These are phyloP conservation scores for Esperia sulphurella DNA, from an alignment of 2,888 invertebrate genomes.

Conservation along the genomic window DNA sequence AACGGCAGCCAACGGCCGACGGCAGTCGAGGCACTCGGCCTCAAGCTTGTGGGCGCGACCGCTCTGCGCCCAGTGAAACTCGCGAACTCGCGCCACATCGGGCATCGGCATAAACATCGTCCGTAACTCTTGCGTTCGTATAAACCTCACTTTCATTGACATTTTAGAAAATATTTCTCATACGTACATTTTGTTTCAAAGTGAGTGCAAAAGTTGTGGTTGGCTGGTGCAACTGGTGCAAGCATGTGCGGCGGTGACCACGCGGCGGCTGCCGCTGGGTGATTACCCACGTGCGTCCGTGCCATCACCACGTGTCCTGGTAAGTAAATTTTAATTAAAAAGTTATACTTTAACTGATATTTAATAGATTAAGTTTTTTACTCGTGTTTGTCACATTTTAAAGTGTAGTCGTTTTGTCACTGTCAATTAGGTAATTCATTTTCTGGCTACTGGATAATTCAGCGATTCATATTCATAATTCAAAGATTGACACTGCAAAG, in stretches of 20 bases:
- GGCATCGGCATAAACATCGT: neutral
- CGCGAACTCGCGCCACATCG: neutral
- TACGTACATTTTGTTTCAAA: conserved; percentile 8
- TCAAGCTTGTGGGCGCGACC: conserved; percentile 1
- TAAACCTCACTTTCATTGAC: neutral
- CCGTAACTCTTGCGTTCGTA: neutral
- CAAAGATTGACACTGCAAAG: too few species aligned
- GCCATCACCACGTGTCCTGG: conserved; percentile 49
- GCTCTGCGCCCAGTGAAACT: neutral
- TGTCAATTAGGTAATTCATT: neutral
- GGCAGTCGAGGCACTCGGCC: conserved; percentile 29
- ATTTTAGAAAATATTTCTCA: too few species aligned
- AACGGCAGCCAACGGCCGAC: conserved; percentile 29
- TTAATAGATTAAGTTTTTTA: neutral
- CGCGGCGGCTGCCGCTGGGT: conserved; percentile 55
- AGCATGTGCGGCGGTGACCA: conserved; percentile 53
- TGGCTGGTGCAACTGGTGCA: conserved; percentile 25
- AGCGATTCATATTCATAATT: too few species aligned
- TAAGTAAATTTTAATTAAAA: conserved; percentile 33
- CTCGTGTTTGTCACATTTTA: conserved; percentile 12
- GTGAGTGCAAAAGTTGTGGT: conserved; percentile 18
- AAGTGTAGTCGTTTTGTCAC: neutral
- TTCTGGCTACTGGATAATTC: too few species aligned
- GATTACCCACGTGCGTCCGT: conserved; percentile 34
- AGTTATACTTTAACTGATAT: neutral